A percentile compares a stretch with the other conserved stretches of the same genome.
Evolutionary conservation across 2,113 vertebrate genomes (phyloP).

Genomic region (Carassius gibelio): DNA sequence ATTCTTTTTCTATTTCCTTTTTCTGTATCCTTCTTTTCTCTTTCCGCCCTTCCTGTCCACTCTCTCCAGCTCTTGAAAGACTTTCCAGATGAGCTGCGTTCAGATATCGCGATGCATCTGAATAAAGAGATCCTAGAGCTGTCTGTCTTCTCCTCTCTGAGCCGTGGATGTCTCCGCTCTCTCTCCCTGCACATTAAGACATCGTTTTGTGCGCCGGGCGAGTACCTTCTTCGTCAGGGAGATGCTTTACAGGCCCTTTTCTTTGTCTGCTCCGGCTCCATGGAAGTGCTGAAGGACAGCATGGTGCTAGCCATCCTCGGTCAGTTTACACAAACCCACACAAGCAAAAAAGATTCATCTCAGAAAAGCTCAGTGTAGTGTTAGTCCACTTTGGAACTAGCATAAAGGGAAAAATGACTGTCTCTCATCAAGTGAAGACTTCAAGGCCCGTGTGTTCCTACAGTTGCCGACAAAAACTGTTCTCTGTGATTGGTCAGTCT

Average conservation of each 20-base stretch:
- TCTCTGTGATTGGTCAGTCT: constrained; percentile 36
- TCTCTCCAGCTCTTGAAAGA: constrained; percentile 89
- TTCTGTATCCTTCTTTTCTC: neutral
- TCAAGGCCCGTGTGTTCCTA: neutral
- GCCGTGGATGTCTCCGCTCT: constrained; percentile 93
- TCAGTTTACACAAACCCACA: constrained; percentile 66
- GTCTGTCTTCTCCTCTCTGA: constrained; percentile 92
- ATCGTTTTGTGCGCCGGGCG: constrained; percentile 95
- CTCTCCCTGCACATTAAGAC: constrained; percentile 97
- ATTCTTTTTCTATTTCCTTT: neutral
- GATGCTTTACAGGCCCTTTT: constrained; percentile 97
- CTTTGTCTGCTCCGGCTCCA: constrained; percentile 97
- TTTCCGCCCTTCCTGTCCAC: constrained; percentile 4
- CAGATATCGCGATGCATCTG: constrained; percentile 97
- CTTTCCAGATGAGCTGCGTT: constrained; percentile 95
- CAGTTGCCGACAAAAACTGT: neutral
- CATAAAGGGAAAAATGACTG: neutral
- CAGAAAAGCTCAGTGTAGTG: neutral
- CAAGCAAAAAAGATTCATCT: neutral
- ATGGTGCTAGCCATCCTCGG: constrained; percentile 97
- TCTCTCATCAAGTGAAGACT: neutral
- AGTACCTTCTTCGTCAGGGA: constrained; percentile 94
- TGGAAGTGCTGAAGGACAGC: constrained; percentile 97
- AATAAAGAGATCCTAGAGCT: constrained; percentile 98
- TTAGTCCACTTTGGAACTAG: neutral